A percentile compares a stretch with the other conserved stretches of the same genome.
Conservation (phyloP, 2,113 vertebrate genomes). For the Psammodynastes pulverulentus region DNA sequence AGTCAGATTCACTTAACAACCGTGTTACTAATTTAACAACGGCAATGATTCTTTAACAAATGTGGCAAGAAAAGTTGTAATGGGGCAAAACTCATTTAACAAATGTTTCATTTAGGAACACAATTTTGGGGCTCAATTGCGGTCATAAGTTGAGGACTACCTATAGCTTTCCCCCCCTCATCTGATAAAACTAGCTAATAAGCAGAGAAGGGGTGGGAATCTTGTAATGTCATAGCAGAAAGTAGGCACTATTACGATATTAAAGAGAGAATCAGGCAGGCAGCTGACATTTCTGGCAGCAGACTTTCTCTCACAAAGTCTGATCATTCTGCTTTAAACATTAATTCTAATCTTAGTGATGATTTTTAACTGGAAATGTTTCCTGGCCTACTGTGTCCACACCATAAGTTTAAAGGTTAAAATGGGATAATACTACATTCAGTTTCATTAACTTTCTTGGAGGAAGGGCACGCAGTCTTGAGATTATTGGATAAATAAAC, state of each 20-base stretch:
- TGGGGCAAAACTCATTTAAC: not conserved
- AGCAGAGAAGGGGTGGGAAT: not conserved
- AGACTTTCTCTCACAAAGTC: not conserved
- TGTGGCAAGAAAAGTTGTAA: not conserved
- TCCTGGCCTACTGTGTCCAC: not conserved
- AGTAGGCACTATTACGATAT: not conserved
- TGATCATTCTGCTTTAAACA: not conserved
- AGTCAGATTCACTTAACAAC: not conserved
- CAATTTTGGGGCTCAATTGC: not conserved
- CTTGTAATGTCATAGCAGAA: not conserved
- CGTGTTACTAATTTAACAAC: not conserved
- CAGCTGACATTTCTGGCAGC: not conserved
- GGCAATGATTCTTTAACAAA: not conserved
- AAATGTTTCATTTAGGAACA: not conserved
- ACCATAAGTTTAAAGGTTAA: not conserved
- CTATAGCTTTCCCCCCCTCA: not conserved
- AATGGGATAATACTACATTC: not conserved
- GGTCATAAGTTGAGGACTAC: not conserved
- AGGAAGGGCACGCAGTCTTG: not conserved
- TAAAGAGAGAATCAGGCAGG: not conserved
- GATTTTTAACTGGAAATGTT: not conserved
- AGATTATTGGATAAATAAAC: not conserved
- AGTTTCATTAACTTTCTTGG: not conserved
- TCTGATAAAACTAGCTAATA: not conserved
- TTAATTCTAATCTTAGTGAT: not conserved